Evolutionary conservation across 2,797 vertebrate species (phyloP).

Genomic region (Apogon hyalosoma): DNA sequence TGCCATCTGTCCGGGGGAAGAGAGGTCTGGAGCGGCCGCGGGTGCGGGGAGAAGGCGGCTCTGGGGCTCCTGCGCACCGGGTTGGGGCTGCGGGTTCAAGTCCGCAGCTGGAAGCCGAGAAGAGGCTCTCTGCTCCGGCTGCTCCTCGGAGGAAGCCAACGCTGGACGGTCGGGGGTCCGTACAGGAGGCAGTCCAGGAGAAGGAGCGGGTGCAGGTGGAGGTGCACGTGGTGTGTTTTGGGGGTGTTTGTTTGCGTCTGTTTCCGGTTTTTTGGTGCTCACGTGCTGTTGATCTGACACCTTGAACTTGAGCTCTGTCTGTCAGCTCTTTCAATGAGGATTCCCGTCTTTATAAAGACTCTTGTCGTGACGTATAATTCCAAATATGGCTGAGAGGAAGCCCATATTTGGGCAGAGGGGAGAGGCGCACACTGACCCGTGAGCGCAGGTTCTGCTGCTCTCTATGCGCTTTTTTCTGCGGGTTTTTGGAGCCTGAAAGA

Average conservation of each 20-base stretch:
- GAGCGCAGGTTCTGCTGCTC: neutral
- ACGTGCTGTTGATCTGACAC: conserved; percentile 37
- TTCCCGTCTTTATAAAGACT: conserved; percentile 85
- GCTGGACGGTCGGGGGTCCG: conserved; percentile 26
- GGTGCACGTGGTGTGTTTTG: too few relatives aligned
- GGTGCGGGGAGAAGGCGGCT: conserved; percentile 21
- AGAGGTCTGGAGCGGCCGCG: neutral
- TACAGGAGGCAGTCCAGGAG: neutral
- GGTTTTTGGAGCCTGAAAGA: conserved; percentile 65
- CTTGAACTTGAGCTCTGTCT: conserved; percentile 66
- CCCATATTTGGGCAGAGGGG: conserved; percentile 90
- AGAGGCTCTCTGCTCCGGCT: conserved; percentile 40
- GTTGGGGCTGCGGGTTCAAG: conserved; percentile 7
- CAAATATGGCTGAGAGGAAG: conserved; percentile 92
- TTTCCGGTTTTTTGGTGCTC: conserved; percentile 19
- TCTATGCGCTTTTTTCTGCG: neutral
- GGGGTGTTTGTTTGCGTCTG: conserved; percentile 14
- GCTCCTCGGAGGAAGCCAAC: conserved; percentile 61
- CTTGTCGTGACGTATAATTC: conserved; percentile 92
- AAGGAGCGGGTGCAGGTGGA: too few relatives aligned
- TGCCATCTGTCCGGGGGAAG: conserved; percentile 83
- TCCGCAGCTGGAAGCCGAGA: conserved; percentile 20
- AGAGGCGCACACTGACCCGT: conserved; percentile 52
- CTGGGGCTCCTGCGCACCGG: conserved; percentile 22
- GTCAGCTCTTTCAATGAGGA: conserved; percentile 63